Base-by-base conservation (phyloP, 2,797 vertebrate genomes). In the Anabacerthia variegaticeps region DNA sequence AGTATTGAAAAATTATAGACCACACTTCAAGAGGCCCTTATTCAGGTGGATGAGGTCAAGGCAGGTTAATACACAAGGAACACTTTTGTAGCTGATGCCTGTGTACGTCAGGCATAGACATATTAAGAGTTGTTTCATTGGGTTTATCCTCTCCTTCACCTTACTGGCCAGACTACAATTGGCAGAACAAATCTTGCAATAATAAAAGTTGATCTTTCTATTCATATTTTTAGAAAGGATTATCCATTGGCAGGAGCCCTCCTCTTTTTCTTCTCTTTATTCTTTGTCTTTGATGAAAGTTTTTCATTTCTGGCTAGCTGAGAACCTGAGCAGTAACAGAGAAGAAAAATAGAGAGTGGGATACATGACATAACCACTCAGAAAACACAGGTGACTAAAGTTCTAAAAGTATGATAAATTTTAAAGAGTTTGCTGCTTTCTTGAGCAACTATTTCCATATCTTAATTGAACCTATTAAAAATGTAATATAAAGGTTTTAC, bases 1-100 rank as follows among this genome's bases (percentile, higher is more conserved):
- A 90, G 22, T 85, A 90, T 44, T 90, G 85, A 92, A 94, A 93
- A 93, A 95, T 95, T 87, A 92, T 27, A 90, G 67, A 48, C 74
- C 39, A 49, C 54, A 43, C 39, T 72, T 76, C 43, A 88, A 93
- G 89, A 89, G n/a, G 54, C 66, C 41, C 48, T 88, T 82, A 59
- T 79, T 88, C 94, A 90, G 76, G 82, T 92, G 32, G 83, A 49
- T 74, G 85, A 91, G 88, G 89, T 91, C 87, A 76, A 67, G 71
- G 34, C 41, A 73, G 69, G 59, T 92, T 96, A 90, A 81, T 36
- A 51, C 30, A 69, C 69, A 94, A 89, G 71, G 58, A 85, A 14
- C 26, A 37, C 55, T 88, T 78, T 73, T 93, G 82, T 75, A 63
- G 48, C 41, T 69, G 59, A 78, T 54, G 17, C 23, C 68, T 49